Evolutionary conservation across 92 coral and sea anemone genomes (phyloP).

Genomic region (Montipora capitata): DNA sequence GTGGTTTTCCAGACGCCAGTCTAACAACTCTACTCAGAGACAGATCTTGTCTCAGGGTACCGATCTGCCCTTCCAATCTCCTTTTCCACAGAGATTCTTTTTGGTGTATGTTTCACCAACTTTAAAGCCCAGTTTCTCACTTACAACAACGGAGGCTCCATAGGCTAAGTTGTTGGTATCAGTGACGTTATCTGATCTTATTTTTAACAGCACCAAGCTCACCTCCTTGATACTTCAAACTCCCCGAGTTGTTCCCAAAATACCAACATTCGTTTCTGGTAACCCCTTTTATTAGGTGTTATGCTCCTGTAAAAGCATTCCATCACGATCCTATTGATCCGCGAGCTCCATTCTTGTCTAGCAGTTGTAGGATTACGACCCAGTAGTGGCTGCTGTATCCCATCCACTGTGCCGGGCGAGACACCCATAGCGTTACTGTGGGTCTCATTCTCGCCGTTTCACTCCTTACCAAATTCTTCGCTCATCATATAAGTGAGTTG

Average conservation of each 20-base stretch:
- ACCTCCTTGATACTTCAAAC: not conserved
- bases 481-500: not conserved
- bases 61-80: too few relatives aligned
- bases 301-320: not conserved
- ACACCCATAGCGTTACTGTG: not conserved
- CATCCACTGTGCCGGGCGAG: not conserved
- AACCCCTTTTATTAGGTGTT: not conserved
- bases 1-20: too few relatives aligned
- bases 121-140: too few relatives aligned
- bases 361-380: not conserved
- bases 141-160: too few relatives aligned
- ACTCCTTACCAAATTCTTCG: not conserved
- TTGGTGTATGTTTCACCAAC: too few relatives aligned
- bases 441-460: not conserved
- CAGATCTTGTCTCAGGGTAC: too few relatives aligned
- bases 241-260: not conserved
- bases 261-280: not conserved
- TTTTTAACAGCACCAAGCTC: not conserved
- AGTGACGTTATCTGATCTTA: not conserved
- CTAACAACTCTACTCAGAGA: too few relatives aligned
- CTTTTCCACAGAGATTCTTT: too few relatives aligned
- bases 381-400: not conserved
- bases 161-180: too few relatives aligned
- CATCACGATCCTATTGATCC: not conserved
- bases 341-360: not conserved